These are phyloP conservation scores for Cistogaster globosa DNA, from an alignment of 2,888 invertebrate species.

Conservation along the genomic window DNA sequence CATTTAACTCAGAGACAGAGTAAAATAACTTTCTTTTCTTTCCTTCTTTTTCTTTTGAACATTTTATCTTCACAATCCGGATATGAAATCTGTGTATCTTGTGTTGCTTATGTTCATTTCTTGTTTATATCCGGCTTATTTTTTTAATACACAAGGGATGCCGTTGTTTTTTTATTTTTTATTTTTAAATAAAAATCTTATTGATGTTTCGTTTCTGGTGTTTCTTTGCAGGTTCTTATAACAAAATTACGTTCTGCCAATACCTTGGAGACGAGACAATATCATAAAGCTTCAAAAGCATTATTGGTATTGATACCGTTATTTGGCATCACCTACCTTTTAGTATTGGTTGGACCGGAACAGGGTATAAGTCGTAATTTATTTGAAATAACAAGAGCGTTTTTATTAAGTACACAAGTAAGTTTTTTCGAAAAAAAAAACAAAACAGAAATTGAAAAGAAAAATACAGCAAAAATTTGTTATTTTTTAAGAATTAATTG, in stretches of 20 bases:
- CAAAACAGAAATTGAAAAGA: background rate
- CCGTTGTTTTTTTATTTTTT: background rate
- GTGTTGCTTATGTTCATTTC: conserved; percentile 12
- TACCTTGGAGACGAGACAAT: conserved; percentile 94
- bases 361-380: conserved; percentile 89
- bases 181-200: background rate
- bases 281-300: conserved; percentile 95
- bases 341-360: conserved; percentile 91
- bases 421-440: conserved; percentile 67
- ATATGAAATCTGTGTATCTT: conserved; percentile 51
- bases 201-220: conserved; percentile 33
- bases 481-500: background rate
- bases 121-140: conserved; percentile 29
- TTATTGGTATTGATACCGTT: conserved; percentile 95
- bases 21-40: conserved; percentile 7
- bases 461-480: no score
- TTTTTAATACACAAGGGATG: background rate
- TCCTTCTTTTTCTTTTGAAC: background rate
- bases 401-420: conserved; percentile 95
- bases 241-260: conserved; percentile 96
- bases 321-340: conserved; percentile 94
- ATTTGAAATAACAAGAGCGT: conserved; percentile 90
- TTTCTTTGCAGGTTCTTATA: conserved; percentile 89
- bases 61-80: conserved; percentile 34
- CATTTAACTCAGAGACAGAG: no score